These are phyloP conservation scores for Solenopsis invicta DNA, from an alignment of 1,140 invertebrate genomes.

Conservation along the genomic window DNA sequence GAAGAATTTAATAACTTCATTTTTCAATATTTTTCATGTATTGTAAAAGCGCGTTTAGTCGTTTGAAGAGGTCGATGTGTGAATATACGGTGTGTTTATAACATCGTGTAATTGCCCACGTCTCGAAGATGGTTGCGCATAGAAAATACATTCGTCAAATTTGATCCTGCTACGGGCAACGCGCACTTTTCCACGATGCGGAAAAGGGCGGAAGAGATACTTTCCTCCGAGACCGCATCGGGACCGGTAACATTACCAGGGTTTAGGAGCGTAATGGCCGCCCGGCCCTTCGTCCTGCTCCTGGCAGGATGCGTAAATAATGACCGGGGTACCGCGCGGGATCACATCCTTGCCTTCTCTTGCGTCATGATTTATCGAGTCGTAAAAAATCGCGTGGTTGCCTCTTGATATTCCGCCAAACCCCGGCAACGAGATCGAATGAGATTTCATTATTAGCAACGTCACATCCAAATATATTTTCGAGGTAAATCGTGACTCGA, in stretches of 20 bases:
- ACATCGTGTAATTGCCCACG: not conserved
- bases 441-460: slow-evolving; percentile 21
- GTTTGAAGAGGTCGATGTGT: not conserved
- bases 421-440: not conserved
- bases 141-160: slow-evolving; percentile 60
- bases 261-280: slow-evolving; percentile 39
- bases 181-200: slow-evolving; percentile 50
- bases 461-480: slow-evolving; percentile 28
- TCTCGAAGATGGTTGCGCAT: not conserved
- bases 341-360: slow-evolving; percentile 56
- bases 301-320: slow-evolving; percentile 77
- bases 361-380: slow-evolving; percentile 68
- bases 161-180: slow-evolving; percentile 1
- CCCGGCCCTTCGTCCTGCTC: slow-evolving; percentile 62
- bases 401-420: slow-evolving; percentile 46
- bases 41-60: not conserved
- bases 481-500: not conserved
- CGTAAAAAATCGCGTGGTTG: slow-evolving; percentile 51
- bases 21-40: not conserved
- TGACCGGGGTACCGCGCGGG: slow-evolving; percentile 64
- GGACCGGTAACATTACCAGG: slow-evolving; percentile 46
- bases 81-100: not conserved
- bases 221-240: slow-evolving; percentile 51
- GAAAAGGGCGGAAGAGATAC: slow-evolving; percentile 61
- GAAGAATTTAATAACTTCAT: not conserved